These are phyloP conservation scores for Phataginus tricuspis DNA, from an alignment of 2,797 vertebrate genomes.

Conservation along the genomic window DNA sequence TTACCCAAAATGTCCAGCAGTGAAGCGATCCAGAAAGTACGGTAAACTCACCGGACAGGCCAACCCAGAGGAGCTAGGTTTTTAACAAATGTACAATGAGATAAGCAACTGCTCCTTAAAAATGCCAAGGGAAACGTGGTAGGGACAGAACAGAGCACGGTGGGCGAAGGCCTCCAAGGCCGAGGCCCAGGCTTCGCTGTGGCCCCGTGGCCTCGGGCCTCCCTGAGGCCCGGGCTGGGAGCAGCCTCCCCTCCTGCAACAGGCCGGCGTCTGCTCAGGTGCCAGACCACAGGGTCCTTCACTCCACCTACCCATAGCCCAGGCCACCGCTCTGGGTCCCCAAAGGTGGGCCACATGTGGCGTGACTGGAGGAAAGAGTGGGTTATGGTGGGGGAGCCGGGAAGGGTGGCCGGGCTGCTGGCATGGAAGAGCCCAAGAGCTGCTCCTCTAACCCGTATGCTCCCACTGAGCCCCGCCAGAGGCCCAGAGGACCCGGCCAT, in stretches of 20 bases:
- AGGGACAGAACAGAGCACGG: no score
- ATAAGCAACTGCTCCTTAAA: neutral
- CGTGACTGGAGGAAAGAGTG: no score
- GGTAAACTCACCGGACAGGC: fast-evolving
- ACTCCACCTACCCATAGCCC: fast-evolving
- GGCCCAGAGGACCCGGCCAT: no score
- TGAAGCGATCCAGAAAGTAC: fast-evolving
- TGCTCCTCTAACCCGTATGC: neutral
- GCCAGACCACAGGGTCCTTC: neutral
- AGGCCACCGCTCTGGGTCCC: neutral
- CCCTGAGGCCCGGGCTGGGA: neutral
- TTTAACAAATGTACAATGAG: fast-evolving
- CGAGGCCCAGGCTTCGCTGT: neutral
- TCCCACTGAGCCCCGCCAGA: fast-evolving
- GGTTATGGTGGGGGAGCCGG: fast-evolving
- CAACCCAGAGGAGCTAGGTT: neutral
- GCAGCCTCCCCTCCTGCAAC: neutral
- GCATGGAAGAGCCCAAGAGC: fast-evolving
- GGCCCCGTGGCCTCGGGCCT: fast-evolving
- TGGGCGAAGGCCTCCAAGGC: fast-evolving
- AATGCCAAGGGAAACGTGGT: fast-evolving
- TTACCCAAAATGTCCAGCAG: fast-evolving
- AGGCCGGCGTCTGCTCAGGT: neutral
- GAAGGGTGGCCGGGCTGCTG: fast-evolving
- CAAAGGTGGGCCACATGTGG: fast-evolving